These are phyloP conservation scores for Microctonus brassicae DNA, from an alignment of 2,888 invertebrate species.

Conservation along the genomic window DNA sequence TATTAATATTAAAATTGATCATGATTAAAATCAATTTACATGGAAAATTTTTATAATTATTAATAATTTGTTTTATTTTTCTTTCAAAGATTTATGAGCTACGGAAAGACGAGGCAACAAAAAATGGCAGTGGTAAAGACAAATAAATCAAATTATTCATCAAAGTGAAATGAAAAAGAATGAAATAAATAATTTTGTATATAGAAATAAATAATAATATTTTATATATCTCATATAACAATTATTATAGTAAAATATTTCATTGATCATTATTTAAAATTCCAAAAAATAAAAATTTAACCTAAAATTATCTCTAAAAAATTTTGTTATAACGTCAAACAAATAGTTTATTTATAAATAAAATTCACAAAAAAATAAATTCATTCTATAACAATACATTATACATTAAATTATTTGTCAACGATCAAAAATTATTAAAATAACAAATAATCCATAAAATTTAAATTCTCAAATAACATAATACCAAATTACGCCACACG, in stretches of 20 bases:
- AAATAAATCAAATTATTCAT: neutral
- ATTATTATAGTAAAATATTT: no score
- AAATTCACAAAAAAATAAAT: no score
- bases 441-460: no score
- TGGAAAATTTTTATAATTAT: conserved; percentile 15
- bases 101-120: conserved; percentile 50
- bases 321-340: no score
- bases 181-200: neutral
- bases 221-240: neutral
- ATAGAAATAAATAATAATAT: neutral
- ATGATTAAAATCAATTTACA: neutral
- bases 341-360: no score
- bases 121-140: conserved; percentile 49
- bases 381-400: no score
- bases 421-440: no score
- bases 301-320: no score
- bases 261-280: no score
- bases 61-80: neutral
- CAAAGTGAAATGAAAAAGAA: neutral
- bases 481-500: no score
- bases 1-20: neutral
- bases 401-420: no score
- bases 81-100: conserved; percentile 64
- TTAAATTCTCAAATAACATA: neutral
- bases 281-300: no score